Evolutionary conservation across 2,888 invertebrate genomes (phyloP).

Genomic region (Drosophila kokeensis): DNA sequence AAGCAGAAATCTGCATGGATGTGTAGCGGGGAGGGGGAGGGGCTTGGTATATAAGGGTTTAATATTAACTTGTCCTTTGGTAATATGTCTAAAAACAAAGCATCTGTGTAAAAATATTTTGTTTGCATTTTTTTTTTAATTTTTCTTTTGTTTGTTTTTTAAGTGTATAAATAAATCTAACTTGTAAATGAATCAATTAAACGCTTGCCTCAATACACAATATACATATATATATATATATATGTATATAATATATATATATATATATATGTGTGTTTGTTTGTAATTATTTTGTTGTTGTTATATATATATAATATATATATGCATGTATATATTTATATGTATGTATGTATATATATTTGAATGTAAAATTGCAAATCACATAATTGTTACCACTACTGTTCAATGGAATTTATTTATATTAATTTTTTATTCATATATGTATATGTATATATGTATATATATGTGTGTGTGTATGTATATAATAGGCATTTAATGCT

Average conservation of each 20-base stretch:
- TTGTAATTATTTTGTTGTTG: conserved; percentile 57
- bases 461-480: conserved; percentile 56
- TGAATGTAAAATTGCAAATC: conserved; percentile 82
- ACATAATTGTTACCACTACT: conserved; percentile 82
- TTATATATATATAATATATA: conserved; percentile 30
- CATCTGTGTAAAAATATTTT: conserved; percentile 73
- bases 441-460: conserved; percentile 56
- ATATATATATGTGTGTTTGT: conserved; percentile 34
- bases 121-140: conserved; percentile 38
- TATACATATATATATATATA: conserved; percentile 38
- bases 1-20: conserved; percentile 34
- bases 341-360: conserved; percentile 60
- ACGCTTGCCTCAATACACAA: conserved; percentile 73
- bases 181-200: conserved; percentile 77
- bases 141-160: conserved; percentile 40
- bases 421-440: conserved; percentile 33
- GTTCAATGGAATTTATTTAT: conserved; percentile 70
- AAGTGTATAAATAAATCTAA: conserved; percentile 77
- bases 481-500: conserved; percentile 76
- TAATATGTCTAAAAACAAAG: conserved; percentile 59
- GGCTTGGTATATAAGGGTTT: conserved; percentile 19
- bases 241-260: conserved; percentile 49
- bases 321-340: conserved; percentile 47
- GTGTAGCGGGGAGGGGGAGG: conserved; percentile 11
- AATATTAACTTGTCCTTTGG: conserved; percentile 46